Percentiles rank a stretch among this genome's conserved stretches.
Evolutionary conservation across 2,113 vertebrate species (phyloP).

Genomic region (Urocitellus parryii): DNA sequence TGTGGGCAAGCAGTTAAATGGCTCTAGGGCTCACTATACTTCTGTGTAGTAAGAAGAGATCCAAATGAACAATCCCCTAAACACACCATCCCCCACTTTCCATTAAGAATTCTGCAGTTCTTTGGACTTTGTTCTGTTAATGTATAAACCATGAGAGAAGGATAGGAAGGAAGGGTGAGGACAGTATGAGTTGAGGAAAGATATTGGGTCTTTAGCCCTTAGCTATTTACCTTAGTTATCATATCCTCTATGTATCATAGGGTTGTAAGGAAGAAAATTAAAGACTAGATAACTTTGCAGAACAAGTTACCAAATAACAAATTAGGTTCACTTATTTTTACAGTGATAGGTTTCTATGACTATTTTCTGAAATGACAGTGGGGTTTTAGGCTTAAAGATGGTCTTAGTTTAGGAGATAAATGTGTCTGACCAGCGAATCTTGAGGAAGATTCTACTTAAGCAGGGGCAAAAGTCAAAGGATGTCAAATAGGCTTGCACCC

Average conservation of each 20-base stretch:
- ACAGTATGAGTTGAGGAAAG: not conserved
- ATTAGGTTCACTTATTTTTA: not conserved
- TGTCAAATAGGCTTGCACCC: not conserved
- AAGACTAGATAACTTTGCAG: not conserved
- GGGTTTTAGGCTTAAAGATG: not conserved
- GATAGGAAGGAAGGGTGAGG: not conserved
- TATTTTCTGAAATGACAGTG: not conserved
- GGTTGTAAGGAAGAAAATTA: not conserved
- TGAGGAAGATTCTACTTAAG: not conserved
- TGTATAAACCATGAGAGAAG: not conserved
- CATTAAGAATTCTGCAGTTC: not conserved
- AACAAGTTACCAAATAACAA: not conserved
- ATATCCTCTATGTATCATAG: not conserved
- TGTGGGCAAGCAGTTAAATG: not conserved
- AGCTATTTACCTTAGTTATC: not conserved
- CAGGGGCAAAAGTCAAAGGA: not conserved
- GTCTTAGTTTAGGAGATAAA: not conserved
- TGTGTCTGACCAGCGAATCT: not conserved
- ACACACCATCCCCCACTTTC: not conserved
- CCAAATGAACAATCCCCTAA: not conserved
- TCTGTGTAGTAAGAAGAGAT: not conserved
- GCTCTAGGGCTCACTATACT: not conserved
- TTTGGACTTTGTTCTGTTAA: not conserved
- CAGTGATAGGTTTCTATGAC: not conserved
- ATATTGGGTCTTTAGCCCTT: not conserved